Evolutionary conservation across 2,113 vertebrate genomes (phyloP).

Genomic region (Microcebus griseorufus): DNA sequence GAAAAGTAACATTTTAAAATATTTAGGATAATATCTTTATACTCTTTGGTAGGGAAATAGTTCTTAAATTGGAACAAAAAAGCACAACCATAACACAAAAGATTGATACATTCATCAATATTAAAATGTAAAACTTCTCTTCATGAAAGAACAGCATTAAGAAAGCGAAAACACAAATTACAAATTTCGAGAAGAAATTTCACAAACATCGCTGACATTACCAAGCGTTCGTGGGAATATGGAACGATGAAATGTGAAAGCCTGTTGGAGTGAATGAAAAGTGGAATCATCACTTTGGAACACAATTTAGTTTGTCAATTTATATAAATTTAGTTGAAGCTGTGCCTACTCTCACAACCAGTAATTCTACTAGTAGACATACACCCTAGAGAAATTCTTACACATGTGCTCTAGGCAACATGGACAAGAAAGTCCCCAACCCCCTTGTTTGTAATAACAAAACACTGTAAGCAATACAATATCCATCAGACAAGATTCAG

Average conservation of each 20-base stretch:
- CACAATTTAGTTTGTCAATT: not conserved
- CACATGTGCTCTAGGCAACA: not conserved
- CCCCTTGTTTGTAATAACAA: not conserved
- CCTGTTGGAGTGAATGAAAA: not conserved
- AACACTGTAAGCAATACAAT: not conserved
- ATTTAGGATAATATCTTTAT: not conserved
- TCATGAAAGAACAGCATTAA: not conserved
- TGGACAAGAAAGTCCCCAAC: not conserved
- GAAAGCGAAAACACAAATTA: not conserved
- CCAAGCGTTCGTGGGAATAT: not conserved
- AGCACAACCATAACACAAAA: not conserved
- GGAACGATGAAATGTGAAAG: not conserved
- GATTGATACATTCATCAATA: not conserved
- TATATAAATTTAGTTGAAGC: not conserved
- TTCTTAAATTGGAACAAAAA: conserved; percentile 14
- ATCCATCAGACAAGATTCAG: not conserved
- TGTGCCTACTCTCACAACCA: not conserved
- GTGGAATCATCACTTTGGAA: not conserved
- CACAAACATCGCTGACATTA: not conserved
- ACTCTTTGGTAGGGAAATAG: not conserved
- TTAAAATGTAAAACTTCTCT: not conserved
- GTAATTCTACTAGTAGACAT: not conserved
- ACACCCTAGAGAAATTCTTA: not conserved
- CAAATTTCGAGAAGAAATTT: not conserved
- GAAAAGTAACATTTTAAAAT: conserved; percentile 1